Evolutionary conservation across 2,888 invertebrate species (phyloP), one percentile per base, ranked within the genome.

Genomic region (Myopa testacea): DNA sequence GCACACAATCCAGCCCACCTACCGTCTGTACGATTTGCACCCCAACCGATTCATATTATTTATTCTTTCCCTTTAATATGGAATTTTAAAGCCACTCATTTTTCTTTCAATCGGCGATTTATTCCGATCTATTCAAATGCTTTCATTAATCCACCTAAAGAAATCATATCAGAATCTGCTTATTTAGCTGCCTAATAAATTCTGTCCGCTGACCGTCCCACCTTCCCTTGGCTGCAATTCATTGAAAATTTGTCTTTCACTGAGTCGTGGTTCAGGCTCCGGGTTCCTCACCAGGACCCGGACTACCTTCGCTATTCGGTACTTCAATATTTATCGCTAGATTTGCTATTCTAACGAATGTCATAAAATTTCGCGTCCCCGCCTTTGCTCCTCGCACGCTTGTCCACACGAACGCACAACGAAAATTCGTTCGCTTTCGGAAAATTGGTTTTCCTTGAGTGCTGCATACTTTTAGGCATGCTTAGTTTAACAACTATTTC

Each of bases 401-500:
- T 10, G 16, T 12, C 55, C 55, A 4, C 40, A 4, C 8, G 8
- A 40, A 40, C 40, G 40, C 40, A 40, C 4, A 40, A 40, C 40
- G 40, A 40, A 40, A n/a, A n/a, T n/a, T 40, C 40, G 40, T 40
- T 40, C 68, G 68, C 68, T 12, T 40, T n/a, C 26, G 65, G 50
- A 10, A 65, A 45, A 63, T 63, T 52, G 50, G 16, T 50, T 63
- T 50, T 34, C 74, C 45, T 38, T 26, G 73, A 50, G n/a, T 63
- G 72, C 40, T 52, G 74, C 63, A 65, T 50, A 65, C 52, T 52
- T 65, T 65, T 74, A 74, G 74, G 65, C 65, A 52, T 37, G 52
- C 65, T 19, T 62, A 73, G 62, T 73, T 75, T 75, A 40, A 45
- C 52, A 75, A 75, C 60, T 69, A 58, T 69, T 75, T 60, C 75